A percentile compares a stretch with the other conserved stretches of the same genome.
Conservation (phyloP, 2,113 vertebrate genomes). For the Myiagra hebetior region DNA sequence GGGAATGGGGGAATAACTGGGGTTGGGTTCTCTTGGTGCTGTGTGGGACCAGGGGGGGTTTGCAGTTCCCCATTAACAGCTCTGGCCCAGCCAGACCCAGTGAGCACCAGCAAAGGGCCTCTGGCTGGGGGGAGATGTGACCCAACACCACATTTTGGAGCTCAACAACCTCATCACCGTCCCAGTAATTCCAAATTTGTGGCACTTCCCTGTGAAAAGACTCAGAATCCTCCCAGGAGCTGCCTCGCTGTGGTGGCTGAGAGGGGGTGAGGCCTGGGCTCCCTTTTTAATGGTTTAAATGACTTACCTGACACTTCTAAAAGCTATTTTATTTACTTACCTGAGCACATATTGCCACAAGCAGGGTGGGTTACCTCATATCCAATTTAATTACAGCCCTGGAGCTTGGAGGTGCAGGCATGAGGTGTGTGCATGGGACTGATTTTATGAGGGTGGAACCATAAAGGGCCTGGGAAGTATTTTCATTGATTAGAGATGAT, state of each 20-base stretch:
- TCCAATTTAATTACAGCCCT: neutral
- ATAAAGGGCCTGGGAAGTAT: neutral
- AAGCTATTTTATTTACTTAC: neutral
- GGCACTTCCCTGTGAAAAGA: neutral
- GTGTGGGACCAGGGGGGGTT: neutral
- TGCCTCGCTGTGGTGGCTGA: neutral
- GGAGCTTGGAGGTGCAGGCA: neutral
- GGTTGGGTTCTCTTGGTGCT: neutral
- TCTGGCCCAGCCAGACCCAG: neutral
- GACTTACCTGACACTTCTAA: neutral
- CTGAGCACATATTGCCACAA: fast-evolving
- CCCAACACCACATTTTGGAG: neutral
- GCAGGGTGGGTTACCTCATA: neutral
- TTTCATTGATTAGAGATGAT: neutral
- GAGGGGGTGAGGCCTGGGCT: neutral
- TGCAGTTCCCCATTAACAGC: neutral
- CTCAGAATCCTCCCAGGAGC: neutral
- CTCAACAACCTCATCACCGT: neutral
- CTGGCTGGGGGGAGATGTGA: neutral
- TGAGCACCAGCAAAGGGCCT: neutral
- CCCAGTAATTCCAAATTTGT: neutral
- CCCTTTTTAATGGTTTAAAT: neutral
- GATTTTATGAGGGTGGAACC: neutral
- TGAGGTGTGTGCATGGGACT: neutral
- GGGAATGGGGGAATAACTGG: neutral